Conservation (phyloP, 2,797 vertebrate genomes). For the Rhinogobio ventralis region DNA sequence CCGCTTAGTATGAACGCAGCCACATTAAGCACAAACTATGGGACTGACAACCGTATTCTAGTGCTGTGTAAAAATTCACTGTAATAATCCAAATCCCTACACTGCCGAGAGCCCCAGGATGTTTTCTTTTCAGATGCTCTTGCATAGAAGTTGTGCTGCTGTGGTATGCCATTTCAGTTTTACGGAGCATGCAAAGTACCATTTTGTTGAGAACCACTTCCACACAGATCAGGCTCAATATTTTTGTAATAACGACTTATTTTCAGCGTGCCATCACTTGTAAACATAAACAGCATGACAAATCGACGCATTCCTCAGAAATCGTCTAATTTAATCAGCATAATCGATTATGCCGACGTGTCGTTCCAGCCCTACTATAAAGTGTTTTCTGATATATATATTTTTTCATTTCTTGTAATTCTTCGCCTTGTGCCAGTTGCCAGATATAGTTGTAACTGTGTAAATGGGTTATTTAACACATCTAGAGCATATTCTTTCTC, state of each 20-base stretch:
- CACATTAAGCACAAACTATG: not conserved
- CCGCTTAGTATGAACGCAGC: not conserved
- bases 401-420: not conserved
- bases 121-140: not conserved
- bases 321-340: not conserved
- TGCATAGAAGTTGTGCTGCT: not conserved
- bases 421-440: not conserved
- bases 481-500: not conserved
- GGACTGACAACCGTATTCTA: not conserved
- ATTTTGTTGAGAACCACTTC: not conserved
- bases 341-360: not conserved
- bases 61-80: not conserved
- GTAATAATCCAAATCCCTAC: not conserved
- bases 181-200: not conserved
- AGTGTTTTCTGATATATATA: no score
- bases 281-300: not conserved
- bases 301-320: not conserved
- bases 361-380: not conserved
- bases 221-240: not conserved
- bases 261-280: not conserved
- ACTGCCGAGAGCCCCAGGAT: not conserved
- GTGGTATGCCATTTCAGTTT: not conserved
- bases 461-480: constrained; percentile 11
- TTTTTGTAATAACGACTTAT: not conserved
- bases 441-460: not conserved